Conservation (phyloP, 2,797 vertebrate species). For the Forpus xanthops region DNA sequence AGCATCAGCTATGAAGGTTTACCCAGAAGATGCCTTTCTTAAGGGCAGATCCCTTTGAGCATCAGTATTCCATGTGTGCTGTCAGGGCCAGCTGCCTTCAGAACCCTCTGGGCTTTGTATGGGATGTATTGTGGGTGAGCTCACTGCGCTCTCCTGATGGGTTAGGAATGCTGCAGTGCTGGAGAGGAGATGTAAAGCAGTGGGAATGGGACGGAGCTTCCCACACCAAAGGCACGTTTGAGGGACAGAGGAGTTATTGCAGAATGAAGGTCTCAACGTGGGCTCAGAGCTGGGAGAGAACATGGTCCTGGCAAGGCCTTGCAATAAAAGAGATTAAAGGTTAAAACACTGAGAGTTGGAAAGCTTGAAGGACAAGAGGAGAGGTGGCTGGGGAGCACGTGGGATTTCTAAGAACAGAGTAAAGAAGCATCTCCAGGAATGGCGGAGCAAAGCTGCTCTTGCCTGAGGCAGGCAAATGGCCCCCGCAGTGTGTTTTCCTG, state of each 20-base stretch:
- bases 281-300: neutral
- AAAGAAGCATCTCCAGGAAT: neutral
- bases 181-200: neutral
- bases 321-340: neutral
- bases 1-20: neutral
- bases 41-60: neutral
- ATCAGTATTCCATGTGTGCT: neutral
- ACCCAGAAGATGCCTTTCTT: neutral
- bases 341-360: neutral
- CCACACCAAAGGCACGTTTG: rapidly evolving
- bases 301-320: neutral
- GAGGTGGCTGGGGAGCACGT: neutral
- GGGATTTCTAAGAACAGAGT: neutral
- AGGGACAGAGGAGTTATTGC: neutral
- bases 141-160: neutral
- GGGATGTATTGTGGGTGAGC: neutral
- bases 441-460: rapidly evolving
- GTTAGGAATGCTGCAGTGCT: neutral
- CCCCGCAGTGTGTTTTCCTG: neutral
- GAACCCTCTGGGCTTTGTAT: neutral
- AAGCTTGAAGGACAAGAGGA: neutral
- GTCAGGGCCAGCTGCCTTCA: neutral
- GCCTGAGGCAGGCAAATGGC: neutral
- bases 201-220: neutral
- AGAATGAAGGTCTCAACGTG: rapidly evolving